A percentile compares a stretch with the other conserved stretches of the same genome.
Evolutionary conservation across 1,140 invertebrate species (phyloP).

Genomic region (Trichonephila inaurata): DNA sequence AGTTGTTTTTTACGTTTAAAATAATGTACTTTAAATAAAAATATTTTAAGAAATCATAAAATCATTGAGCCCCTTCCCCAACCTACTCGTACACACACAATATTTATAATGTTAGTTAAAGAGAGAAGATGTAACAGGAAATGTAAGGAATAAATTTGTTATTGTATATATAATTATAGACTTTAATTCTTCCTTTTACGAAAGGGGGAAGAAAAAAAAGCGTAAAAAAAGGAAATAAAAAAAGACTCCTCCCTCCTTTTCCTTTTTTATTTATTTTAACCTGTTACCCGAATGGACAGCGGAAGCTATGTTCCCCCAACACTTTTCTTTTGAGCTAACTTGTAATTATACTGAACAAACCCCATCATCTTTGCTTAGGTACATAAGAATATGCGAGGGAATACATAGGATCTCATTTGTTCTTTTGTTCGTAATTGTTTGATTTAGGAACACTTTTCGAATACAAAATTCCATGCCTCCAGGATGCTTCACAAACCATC

Average conservation of each 20-base stretch:
- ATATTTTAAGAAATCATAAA: background rate
- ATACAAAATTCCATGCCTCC: background rate
- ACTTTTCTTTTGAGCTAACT: background rate
- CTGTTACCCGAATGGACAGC: background rate
- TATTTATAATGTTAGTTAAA: background rate
- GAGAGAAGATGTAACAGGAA: background rate
- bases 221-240: too few species aligned
- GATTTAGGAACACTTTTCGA: constrained; percentile 7
- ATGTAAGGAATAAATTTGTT: background rate
- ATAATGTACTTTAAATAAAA: too few species aligned
- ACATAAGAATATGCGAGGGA: background rate
- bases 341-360: background rate
- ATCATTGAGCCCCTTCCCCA: background rate
- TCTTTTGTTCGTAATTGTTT: constrained; percentile 28
- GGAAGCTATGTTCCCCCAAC: background rate
- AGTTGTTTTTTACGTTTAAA: too few species aligned
- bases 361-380: background rate
- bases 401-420: constrained; percentile 6
- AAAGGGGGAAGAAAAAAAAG: background rate
- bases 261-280: background rate
- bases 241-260: background rate
- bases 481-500: background rate
- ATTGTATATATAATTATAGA: background rate
- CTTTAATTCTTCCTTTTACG: background rate
- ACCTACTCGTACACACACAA: too few species aligned